Conservation (phyloP, 1,140 invertebrate genomes). For the Drosophila prosaltans region DNA sequence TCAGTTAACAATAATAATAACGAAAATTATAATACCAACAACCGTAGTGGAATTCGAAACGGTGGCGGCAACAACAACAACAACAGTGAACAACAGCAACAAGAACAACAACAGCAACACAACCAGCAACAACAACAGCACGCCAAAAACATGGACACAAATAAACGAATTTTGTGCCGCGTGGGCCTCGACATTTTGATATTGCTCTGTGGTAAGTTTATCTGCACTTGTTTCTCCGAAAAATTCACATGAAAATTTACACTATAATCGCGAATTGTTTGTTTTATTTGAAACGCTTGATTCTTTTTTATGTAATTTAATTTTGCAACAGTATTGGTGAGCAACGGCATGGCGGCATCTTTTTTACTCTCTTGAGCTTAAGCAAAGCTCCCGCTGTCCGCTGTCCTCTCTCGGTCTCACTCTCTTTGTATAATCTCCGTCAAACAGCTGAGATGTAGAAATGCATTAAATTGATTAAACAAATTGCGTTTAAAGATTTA, state of each 20-base stretch:
- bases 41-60: constrained; percentile 49
- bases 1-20: constrained; percentile 27
- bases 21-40: constrained; percentile 34
- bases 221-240: neutral
- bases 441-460: constrained; percentile 15
- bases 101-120: constrained; percentile 23
- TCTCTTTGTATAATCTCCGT: constrained; percentile 14
- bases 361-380: neutral
- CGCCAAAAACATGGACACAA: constrained; percentile 69
- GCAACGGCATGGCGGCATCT: neutral
- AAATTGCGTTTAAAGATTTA: constrained; percentile 1
- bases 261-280: constrained; percentile 49
- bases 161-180: constrained; percentile 74
- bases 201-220: constrained; percentile 73
- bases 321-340: neutral
- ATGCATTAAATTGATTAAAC: neutral
- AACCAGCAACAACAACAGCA: constrained; percentile 29
- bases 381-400: constrained; percentile 15
- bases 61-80: constrained; percentile 25
- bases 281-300: constrained; percentile 40
- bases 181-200: constrained; percentile 74
- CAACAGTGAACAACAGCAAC: constrained; percentile 1
- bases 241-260: neutral
- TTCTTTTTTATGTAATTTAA: constrained; percentile 18
- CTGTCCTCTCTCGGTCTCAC: constrained; percentile 1